A percentile compares a stretch with the other conserved stretches of the same genome.
These are phyloP conservation scores for Pomatorhinus ruficollis DNA, from an alignment of 2,113 vertebrate species.

Conservation along the genomic window DNA sequence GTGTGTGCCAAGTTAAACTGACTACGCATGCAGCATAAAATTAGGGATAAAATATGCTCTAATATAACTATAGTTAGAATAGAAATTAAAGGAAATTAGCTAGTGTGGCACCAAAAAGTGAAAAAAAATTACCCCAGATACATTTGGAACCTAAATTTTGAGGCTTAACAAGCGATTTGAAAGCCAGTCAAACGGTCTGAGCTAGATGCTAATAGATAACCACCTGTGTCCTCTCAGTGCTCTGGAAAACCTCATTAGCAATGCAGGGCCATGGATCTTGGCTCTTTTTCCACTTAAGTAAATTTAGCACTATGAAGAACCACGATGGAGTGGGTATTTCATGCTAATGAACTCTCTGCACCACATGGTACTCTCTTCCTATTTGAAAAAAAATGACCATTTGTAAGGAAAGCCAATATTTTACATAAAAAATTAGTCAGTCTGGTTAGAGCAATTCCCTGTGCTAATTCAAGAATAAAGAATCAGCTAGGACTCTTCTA, in stretches of 20 bases:
- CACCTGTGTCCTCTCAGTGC: slow-evolving; percentile 1
- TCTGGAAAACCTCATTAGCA: slow-evolving; percentile 46
- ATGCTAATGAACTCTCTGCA: not conserved
- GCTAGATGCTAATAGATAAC: slow-evolving; percentile 23
- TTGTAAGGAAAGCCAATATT: not conserved
- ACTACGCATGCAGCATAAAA: slow-evolving; percentile 5
- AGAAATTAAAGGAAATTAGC: slow-evolving; percentile 18
- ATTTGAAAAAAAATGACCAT: not conserved
- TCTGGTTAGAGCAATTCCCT: not conserved
- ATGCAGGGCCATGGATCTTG: slow-evolving; percentile 7
- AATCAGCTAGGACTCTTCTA: not conserved
- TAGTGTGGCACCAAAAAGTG: not conserved
- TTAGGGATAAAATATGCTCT: not conserved
- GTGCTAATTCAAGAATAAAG: not conserved
- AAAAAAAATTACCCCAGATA: not conserved
- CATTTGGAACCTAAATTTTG: not conserved
- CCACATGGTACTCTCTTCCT: not conserved
- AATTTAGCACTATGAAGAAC: slow-evolving; percentile 18
- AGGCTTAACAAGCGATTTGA: not conserved
- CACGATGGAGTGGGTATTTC: not conserved
- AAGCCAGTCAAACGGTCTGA: not conserved
- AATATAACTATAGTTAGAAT: slow-evolving; percentile 11
- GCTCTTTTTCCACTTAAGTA: slow-evolving; percentile 48
- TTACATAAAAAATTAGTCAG: not conserved
- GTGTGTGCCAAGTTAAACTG: not conserved